These are phyloP conservation scores for Sitta carolinensis DNA, from an alignment of 2,797 vertebrate genomes.

Conservation along the genomic window DNA sequence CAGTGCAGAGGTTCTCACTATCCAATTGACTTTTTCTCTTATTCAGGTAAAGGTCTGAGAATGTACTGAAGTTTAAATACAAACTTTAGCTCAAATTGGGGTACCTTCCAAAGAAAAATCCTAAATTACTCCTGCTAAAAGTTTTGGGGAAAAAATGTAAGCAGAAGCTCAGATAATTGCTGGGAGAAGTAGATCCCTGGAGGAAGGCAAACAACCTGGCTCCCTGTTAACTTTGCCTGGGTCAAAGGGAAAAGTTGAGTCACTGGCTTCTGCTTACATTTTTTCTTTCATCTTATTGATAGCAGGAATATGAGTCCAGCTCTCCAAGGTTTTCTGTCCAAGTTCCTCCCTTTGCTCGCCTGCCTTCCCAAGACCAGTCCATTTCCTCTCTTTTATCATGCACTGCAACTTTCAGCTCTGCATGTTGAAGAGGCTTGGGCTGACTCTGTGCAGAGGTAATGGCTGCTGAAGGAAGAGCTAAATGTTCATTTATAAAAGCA, in stretches of 20 bases:
- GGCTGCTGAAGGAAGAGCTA: background rate
- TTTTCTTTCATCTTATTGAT: background rate
- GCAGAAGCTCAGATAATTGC: background rate
- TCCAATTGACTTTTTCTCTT: background rate
- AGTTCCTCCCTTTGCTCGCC: background rate
- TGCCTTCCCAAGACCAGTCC: background rate
- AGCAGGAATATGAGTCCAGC: background rate
- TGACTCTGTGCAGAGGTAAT: background rate
- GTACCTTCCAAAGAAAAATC: background rate
- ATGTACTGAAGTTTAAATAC: background rate
- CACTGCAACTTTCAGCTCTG: background rate
- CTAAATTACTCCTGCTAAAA: background rate
- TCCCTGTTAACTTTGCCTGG: background rate
- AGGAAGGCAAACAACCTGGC: background rate
- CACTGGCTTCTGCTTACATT: background rate
- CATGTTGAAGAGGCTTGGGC: background rate
- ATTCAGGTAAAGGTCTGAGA: background rate
- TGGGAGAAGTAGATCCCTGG: background rate
- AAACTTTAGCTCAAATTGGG: background rate
- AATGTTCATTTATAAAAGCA: background rate
- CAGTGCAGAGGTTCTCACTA: background rate
- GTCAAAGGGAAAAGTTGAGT: conserved; percentile 5
- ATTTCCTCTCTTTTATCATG: background rate
- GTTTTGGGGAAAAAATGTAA: background rate
- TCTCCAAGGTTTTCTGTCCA: background rate